Percentiles rank a stretch among this genome's conserved stretches.
phyloP scores from a whole-genome alignment of 2,113 vertebrate species.

The Dipodomys stephensi region DNA sequence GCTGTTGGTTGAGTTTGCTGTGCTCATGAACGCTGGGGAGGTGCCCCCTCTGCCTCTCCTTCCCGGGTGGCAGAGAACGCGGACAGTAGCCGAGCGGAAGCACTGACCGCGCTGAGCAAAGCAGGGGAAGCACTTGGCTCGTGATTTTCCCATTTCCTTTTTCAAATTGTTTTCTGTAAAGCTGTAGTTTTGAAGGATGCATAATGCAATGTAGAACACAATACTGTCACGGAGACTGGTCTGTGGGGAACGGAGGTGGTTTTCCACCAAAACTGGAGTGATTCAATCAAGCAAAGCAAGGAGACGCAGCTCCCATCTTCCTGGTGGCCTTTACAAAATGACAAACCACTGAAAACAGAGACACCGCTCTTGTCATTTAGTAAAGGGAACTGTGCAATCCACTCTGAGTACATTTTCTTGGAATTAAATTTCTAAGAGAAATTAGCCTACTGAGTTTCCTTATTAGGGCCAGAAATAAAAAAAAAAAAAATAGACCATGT shows the following conservation, averaged over 20 bases:
- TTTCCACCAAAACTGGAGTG: neutral
- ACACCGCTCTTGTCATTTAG: neutral
- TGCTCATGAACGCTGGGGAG: neutral
- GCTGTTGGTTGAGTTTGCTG: neutral
- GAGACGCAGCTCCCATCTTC: neutral
- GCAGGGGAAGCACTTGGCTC: neutral
- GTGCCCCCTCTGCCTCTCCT: neutral
- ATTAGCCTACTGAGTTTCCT: conserved; percentile 20
- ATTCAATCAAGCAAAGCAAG: neutral
- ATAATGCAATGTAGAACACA: neutral
- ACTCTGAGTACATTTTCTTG: neutral
- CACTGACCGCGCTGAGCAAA: neutral
- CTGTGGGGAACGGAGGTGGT: neutral
- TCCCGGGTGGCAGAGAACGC: neutral
- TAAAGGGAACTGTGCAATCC: conserved; percentile 15
- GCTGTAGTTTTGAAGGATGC: neutral
- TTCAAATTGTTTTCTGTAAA: conserved; percentile 35
- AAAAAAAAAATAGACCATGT: neutral
- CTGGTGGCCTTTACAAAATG: neutral
- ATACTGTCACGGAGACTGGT: neutral
- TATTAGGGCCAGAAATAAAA: neutral
- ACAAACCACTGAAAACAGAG: neutral
- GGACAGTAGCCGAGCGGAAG: neutral
- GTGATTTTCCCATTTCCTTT: neutral
- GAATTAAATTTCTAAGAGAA: conserved; percentile 48